These are phyloP conservation scores for Dicentrarchus labrax DNA, from an alignment of 2,113 vertebrate genomes.

Conservation along the genomic window DNA sequence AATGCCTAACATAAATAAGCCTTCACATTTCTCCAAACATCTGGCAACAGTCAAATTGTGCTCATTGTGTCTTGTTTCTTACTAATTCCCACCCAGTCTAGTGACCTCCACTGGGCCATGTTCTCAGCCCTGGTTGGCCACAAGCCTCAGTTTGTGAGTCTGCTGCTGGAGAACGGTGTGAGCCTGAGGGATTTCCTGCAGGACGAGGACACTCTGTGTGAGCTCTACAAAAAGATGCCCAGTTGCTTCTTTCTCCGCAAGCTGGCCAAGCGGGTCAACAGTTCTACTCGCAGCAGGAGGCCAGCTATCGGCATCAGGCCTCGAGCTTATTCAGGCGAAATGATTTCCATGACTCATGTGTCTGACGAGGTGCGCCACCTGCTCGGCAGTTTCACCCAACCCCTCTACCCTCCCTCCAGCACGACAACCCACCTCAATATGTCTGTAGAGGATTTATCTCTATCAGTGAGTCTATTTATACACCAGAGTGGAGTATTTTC, in stretches of 20 bases:
- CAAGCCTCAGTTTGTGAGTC: conserved; percentile 92
- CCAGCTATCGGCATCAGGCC: neutral
- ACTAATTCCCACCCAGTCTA: conserved; percentile 80
- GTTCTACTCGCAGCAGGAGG: conserved; percentile 56
- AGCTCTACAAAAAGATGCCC: conserved; percentile 89
- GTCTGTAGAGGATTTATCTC: conserved; percentile 48
- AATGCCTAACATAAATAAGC: neutral
- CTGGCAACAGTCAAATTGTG: neutral
- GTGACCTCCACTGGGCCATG: conserved; percentile 92
- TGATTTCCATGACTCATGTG: conserved; percentile 85
- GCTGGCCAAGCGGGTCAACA: conserved; percentile 86
- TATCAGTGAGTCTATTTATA: conserved; percentile 66
- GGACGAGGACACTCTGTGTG: conserved; percentile 82
- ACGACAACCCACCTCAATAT: neutral
- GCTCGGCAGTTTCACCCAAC: conserved; percentile 90
- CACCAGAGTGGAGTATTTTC: too few species aligned
- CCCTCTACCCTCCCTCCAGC: conserved; percentile 83
- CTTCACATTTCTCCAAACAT: neutral
- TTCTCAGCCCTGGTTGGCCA: conserved; percentile 90
- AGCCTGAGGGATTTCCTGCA: conserved; percentile 88
- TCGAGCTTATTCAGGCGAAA: neutral
- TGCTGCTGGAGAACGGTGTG: conserved; percentile 94
- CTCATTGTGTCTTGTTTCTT: neutral
- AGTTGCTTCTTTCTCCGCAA: conserved; percentile 89
- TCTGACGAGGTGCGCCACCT: conserved; percentile 90